Percentiles rank a stretch among this genome's conserved stretches.
These are phyloP conservation scores for Xenotilapia caudafasciata DNA, from an alignment of 2,113 vertebrate species.

Conservation along the genomic window DNA sequence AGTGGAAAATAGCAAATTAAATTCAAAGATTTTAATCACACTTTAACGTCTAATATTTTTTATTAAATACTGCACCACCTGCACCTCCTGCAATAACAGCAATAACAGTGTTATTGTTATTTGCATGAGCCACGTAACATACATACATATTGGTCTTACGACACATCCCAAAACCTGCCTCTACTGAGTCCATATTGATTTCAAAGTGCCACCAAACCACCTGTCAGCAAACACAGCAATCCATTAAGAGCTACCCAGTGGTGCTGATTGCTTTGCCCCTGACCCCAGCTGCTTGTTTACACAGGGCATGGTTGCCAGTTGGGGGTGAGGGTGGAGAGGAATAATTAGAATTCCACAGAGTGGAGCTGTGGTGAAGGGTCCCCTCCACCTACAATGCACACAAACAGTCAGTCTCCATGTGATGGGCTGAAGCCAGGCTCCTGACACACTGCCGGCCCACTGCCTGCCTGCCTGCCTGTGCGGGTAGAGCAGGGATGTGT, in stretches of 20 bases:
- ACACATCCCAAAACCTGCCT: neutral
- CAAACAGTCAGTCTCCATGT: slow-evolving; percentile 55
- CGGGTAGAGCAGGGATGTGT: slow-evolving; percentile 45
- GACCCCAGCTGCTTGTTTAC: slow-evolving; percentile 68
- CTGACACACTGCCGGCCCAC: slow-evolving; percentile 50
- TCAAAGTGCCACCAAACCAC: slow-evolving; percentile 37
- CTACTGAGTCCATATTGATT: slow-evolving; percentile 4
- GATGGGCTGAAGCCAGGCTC: slow-evolving; percentile 56
- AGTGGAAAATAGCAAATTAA: neutral
- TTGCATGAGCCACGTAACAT: neutral
- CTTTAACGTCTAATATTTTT: neutral
- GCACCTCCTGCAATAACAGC: neutral
- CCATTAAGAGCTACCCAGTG: slow-evolving; percentile 52
- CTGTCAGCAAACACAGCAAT: slow-evolving; percentile 64
- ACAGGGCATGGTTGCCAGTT: slow-evolving; percentile 62
- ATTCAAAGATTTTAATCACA: neutral
- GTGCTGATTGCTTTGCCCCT: slow-evolving; percentile 71
- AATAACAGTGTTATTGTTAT: neutral
- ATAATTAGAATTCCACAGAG: slow-evolving; percentile 63
- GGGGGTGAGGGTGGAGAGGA: slow-evolving; percentile 41
- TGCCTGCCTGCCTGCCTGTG: slow-evolving; percentile 19
- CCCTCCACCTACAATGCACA: slow-evolving; percentile 49
- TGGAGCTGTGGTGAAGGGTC: slow-evolving; percentile 46
- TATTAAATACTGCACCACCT: neutral
- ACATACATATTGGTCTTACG: neutral